Conservation (phyloP, 1,140 invertebrate genomes). For the Pollicipes pollicipes region DNA sequence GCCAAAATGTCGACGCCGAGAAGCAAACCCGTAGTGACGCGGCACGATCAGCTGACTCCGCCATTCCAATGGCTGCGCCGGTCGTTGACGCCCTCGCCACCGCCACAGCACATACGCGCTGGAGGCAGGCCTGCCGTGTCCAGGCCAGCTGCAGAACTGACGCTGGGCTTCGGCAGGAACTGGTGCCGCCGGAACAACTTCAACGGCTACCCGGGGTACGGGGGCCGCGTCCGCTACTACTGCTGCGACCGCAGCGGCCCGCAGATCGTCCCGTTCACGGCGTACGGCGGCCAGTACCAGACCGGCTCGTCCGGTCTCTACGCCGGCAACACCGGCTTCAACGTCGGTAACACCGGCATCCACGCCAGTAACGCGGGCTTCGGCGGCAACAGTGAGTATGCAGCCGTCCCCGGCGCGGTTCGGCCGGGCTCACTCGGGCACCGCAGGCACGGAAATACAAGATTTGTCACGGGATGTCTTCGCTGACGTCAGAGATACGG, state of each 20-base stretch:
- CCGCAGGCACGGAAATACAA: not conserved
- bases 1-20: no score
- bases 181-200: not conserved
- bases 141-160: no score
- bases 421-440: not conserved
- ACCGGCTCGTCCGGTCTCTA: not conserved
- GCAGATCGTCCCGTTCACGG: not conserved
- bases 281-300: not conserved
- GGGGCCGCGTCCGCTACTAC: not conserved
- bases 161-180: not conserved
- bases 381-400: not conserved
- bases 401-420: not conserved
- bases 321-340: not conserved
- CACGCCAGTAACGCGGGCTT: not conserved
- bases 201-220: not conserved
- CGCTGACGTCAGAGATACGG: no score
- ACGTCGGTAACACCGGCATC: not conserved
- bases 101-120: no score
- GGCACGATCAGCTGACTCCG: no score
- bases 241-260: not conserved
- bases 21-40: no score
- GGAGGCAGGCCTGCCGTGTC: no score
- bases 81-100: no score
- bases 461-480: not conserved
- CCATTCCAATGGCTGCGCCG: no score